Conservation (phyloP, 2,113 vertebrate species). For the Archilochus colubris region DNA sequence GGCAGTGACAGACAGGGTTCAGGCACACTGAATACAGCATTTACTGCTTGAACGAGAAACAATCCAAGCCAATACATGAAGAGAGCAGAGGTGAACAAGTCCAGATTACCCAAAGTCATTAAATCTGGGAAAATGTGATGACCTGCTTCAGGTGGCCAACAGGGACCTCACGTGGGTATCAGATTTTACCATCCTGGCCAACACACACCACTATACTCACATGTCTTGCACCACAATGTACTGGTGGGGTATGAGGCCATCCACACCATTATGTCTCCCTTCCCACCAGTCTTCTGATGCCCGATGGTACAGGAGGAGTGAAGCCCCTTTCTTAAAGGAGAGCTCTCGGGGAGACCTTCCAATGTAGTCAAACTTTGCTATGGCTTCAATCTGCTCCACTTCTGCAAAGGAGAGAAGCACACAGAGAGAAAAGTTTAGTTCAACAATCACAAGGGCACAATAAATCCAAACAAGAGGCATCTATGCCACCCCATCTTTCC, state of each 20-base stretch:
- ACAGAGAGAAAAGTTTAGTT: neutral
- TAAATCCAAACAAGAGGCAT: neutral
- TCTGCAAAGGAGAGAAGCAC: constrained; percentile 77
- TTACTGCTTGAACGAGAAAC: neutral
- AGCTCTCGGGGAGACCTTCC: constrained; percentile 92
- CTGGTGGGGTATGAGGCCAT: constrained; percentile 97
- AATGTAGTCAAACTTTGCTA: constrained; percentile 97
- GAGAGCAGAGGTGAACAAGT: neutral
- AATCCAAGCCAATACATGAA: neutral
- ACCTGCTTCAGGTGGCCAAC: neutral
- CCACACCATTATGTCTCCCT: constrained; percentile 94
- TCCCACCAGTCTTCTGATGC: constrained; percentile 99
- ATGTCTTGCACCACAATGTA: constrained; percentile 99
- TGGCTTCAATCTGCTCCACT: constrained; percentile 97
- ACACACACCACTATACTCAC: constrained; percentile 78
- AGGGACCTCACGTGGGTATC: rapidly evolving
- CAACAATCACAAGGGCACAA: neutral
- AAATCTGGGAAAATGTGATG: neutral
- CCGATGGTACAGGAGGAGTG: constrained; percentile 92
- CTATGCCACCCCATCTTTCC: neutral
- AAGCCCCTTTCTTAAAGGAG: constrained; percentile 98
- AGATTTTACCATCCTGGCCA: neutral
- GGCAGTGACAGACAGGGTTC: neutral
- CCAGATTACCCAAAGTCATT: neutral
- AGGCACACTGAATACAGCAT: neutral